Base-by-base conservation (phyloP, 2,113 vertebrate genomes). In the Leptobrachium leishanense region DNA sequence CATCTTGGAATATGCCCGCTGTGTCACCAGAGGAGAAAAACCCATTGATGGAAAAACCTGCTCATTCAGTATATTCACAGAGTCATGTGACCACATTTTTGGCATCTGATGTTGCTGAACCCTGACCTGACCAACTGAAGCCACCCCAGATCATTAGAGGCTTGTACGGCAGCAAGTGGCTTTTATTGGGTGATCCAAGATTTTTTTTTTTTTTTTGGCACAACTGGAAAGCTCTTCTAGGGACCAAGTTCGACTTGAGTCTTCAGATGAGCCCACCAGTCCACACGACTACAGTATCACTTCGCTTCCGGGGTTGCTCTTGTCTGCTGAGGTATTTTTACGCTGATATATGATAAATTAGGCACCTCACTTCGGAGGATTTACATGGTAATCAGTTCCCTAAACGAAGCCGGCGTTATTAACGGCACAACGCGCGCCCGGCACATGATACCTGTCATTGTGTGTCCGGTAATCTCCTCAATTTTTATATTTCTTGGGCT, bases 401-500 rank as follows among this genome's bases (percentile, higher is more conserved):
- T 53, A 43, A 75, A 84, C 85, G 76, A 88, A 86, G 84, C 72
- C 44, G 82, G 12, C 72, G 89, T 81, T 79, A 75, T 63, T 83
- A 84, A 83, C 78, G 72, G 83, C 72, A 76, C 42, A 81, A 83
- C 86, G 53, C 75, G 80, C 53, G 76, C 79, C 13, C 74, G 53
- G 72, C 57, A 70, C 3, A 13, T 77, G 50, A 53, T 70, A 85
- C 78, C 81, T 90, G 85, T 76, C 83, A 68, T 84, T 86, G 83
- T 85, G 68, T 85, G 90, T 90, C 91, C 89, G 50, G 84, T 68
- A 81, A 77, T 82, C 76, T 43, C 20, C 20, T 31, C 20, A 1
- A 31, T 31, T 31, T 31, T 31, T 31, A 31, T 31, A 31, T 83
- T 82, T 15, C 81, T 20, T 1, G 3, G 0, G 0, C 73, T 74